phyloP scores from a whole-genome alignment of 1,140 invertebrate species.

The Propsilocerus akamusi region DNA sequence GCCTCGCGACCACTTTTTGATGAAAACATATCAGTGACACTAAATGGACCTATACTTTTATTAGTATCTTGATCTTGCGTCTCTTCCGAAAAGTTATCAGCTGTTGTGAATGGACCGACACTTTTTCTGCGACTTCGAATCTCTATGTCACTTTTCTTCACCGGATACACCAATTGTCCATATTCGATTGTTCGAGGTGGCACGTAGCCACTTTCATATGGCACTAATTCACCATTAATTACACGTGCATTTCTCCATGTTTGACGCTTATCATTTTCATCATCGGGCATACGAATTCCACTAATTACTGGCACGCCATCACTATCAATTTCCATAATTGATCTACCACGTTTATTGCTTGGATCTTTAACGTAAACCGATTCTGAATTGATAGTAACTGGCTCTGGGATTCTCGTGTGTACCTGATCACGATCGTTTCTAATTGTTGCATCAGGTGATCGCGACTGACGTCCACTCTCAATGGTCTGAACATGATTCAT shows the following conservation, averaged over 20 bases:
- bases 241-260: conserved; percentile 73
- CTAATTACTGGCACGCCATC: conserved; percentile 62
- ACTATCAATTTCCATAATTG: conserved; percentile 34
- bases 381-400: conserved; percentile 42
- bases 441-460: neutral
- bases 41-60: conserved; percentile 13
- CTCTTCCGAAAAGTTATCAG: conserved; percentile 17
- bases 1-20: conserved; percentile 19
- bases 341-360: conserved; percentile 26
- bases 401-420: conserved; percentile 34
- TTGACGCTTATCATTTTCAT: conserved; percentile 54
- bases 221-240: conserved; percentile 57
- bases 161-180: conserved; percentile 25
- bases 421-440: conserved; percentile 15
- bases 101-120: conserved; percentile 18
- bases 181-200: conserved; percentile 33
- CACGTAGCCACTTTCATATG: conserved; percentile 43
- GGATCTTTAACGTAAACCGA: conserved; percentile 32
- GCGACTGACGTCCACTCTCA: neutral
- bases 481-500: conserved; percentile 6
- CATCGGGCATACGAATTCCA: conserved; percentile 61
- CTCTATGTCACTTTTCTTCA: conserved; percentile 27
- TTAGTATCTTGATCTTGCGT: neutral
- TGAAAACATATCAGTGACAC: conserved; percentile 21
- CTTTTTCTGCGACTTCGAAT: conserved; percentile 19